A percentile compares a stretch with the other conserved stretches of the same genome.
These are phyloP conservation scores for Dasypus novemcinctus DNA, from an alignment of 2,113 vertebrate species.

Conservation along the genomic window DNA sequence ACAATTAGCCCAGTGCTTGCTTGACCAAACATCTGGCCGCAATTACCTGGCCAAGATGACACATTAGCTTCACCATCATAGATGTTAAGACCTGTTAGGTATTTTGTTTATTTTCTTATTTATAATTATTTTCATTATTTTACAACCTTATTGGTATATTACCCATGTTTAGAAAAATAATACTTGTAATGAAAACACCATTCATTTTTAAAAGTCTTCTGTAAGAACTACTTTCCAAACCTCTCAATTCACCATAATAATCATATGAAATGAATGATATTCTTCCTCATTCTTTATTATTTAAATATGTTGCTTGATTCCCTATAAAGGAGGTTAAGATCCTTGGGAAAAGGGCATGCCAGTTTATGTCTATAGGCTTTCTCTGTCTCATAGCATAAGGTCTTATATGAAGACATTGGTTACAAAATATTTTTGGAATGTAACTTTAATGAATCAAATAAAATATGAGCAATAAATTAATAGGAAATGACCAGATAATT, in stretches of 20 bases:
- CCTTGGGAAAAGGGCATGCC: accelerated
- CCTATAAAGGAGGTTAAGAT: not conserved
- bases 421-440: not conserved
- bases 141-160: not conserved
- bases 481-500: not conserved
- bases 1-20: too few species aligned
- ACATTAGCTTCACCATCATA: too few species aligned
- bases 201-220: not conserved
- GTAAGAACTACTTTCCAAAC: not conserved
- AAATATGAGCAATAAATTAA: not conserved
- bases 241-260: not conserved
- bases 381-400: not conserved
- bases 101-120: not conserved
- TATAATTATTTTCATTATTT: not conserved
- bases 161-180: not conserved
- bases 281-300: not conserved
- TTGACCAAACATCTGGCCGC: too few species aligned
- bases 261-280: not conserved
- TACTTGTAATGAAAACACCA: not conserved
- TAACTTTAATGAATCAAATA: not conserved
- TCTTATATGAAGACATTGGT: not conserved
- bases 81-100: not conserved
- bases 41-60: too few species aligned
- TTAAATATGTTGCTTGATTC: not conserved
- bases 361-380: not conserved